Evolutionary conservation across 2,888 invertebrate genomes (phyloP).

Genomic region (Orchesellides sinensis): DNA sequence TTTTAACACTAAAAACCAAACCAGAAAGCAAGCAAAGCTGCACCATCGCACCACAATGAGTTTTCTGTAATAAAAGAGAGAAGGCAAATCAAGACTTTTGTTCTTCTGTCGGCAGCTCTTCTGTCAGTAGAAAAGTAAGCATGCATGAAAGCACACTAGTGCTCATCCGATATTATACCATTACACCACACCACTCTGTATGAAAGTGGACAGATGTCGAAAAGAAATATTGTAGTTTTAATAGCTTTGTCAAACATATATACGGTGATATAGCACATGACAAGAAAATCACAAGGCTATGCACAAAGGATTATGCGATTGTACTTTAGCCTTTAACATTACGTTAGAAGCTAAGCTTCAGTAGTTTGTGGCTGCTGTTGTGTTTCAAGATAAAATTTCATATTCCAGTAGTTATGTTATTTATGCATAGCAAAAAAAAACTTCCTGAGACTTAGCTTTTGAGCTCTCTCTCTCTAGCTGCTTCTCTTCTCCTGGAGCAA

Average conservation of each 20-base stretch:
- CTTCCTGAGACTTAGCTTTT: too few relatives aligned
- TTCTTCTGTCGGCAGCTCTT: conserved; percentile 13
- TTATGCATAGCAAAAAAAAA: too few relatives aligned
- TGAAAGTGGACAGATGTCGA: conserved; percentile 53
- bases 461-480: too few relatives aligned
- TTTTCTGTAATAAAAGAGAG: neutral
- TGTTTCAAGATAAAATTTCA: conserved; percentile 49
- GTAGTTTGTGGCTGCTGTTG: too few relatives aligned
- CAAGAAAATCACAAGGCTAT: conserved; percentile 36
- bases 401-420: too few relatives aligned
- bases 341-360: too few relatives aligned
- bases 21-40: neutral
- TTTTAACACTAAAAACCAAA: conserved; percentile 38
- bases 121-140: conserved; percentile 19
- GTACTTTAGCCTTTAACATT: too few relatives aligned
- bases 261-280: neutral
- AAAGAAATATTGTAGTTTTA: conserved; percentile 45
- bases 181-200: conserved; percentile 12
- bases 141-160: neutral
- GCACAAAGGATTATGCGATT: conserved; percentile 34
- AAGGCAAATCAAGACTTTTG: neutral
- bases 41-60: neutral
- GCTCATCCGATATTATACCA: conserved; percentile 15
- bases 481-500: conserved; percentile 43
- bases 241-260: conserved; percentile 16